A percentile compares a stretch with the other conserved stretches of the same genome.
Conservation (phyloP, 1,140 invertebrate species). For the Eufriesea mexicana region DNA sequence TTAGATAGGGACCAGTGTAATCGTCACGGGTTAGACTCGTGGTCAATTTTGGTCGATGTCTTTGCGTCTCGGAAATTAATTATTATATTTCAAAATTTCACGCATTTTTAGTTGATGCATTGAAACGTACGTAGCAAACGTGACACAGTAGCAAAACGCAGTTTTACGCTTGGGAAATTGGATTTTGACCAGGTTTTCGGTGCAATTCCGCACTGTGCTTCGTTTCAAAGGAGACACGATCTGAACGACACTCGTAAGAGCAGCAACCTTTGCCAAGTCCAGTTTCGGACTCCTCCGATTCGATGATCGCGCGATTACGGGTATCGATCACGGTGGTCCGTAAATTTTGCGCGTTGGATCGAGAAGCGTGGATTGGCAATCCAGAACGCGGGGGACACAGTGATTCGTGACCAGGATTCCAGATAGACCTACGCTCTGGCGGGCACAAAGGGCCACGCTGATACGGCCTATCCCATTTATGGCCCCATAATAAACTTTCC, state of each 20-base stretch:
- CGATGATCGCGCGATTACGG: slow-evolving; percentile 30
- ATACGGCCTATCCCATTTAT: slow-evolving; percentile 58
- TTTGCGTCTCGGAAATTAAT: too few species aligned
- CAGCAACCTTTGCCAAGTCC: not conserved
- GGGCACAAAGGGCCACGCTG: slow-evolving; percentile 34
- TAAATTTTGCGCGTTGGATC: slow-evolving; percentile 50
- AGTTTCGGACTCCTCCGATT: not conserved
- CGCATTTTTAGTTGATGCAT: too few species aligned
- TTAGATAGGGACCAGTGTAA: too few species aligned
- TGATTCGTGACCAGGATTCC: slow-evolving; percentile 56
- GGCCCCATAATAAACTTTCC: slow-evolving; percentile 60
- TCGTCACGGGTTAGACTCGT: too few species aligned
- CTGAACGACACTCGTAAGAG: not conserved
- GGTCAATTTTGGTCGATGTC: too few species aligned
- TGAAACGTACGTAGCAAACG: too few species aligned
- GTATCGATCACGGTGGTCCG: slow-evolving; percentile 37
- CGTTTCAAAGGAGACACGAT: not conserved
- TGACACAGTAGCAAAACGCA: too few species aligned
- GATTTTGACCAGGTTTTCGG: too few species aligned
- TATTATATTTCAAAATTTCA: too few species aligned
- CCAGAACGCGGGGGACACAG: slow-evolving; percentile 14
- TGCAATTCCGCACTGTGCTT: too few species aligned
- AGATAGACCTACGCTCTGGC: not conserved
- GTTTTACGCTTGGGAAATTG: too few species aligned
- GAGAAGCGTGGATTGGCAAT: slow-evolving; percentile 44